Percentiles rank a stretch among this genome's conserved stretches.
Conservation (phyloP, 2,113 vertebrate genomes). For the Laticauda colubrina region DNA sequence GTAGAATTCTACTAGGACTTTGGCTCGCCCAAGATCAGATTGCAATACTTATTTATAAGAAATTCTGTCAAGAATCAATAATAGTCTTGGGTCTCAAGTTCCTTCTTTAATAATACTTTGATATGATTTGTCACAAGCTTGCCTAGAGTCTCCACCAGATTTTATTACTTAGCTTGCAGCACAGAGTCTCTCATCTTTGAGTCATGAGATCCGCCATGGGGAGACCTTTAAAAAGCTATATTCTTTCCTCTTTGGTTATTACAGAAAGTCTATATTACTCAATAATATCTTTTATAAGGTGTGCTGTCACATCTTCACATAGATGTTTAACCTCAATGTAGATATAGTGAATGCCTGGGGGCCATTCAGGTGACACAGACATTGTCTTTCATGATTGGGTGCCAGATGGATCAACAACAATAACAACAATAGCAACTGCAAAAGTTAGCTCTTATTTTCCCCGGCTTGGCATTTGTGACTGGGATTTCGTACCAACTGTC, state of each 20-base stretch:
- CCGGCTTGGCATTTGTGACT: conserved; percentile 69
- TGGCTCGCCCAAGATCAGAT: conserved; percentile 80
- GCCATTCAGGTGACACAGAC: conserved; percentile 77
- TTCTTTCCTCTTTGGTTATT: conserved; percentile 87
- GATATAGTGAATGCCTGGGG: conserved; percentile 75
- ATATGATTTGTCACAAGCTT: conserved; percentile 92
- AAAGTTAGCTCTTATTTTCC: conserved; percentile 71
- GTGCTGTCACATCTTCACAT: conserved; percentile 81
- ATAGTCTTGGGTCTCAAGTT: conserved; percentile 85
- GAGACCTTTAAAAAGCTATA: conserved; percentile 85
- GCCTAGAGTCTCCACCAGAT: conserved; percentile 80
- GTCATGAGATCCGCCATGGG: conserved; percentile 84
- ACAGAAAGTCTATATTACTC: conserved; percentile 85
- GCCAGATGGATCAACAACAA: conserved; percentile 76
- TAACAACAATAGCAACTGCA: conserved; percentile 46
- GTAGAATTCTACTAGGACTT: conserved; percentile 80
- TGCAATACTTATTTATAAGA: conserved; percentile 88
- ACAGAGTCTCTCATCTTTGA: conserved; percentile 83
- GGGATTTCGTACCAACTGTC: conserved; percentile 70
- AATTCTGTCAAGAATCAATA: conserved; percentile 94
- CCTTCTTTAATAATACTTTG: conserved; percentile 94
- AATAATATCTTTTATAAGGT: conserved; percentile 84
- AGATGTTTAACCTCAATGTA: conserved; percentile 81
- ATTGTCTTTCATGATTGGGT: conserved; percentile 80
- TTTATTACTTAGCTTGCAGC: conserved; percentile 90